Evolutionary conservation across 2,888 invertebrate species (phyloP).

Genomic region (Ecliptopera silaceata): DNA sequence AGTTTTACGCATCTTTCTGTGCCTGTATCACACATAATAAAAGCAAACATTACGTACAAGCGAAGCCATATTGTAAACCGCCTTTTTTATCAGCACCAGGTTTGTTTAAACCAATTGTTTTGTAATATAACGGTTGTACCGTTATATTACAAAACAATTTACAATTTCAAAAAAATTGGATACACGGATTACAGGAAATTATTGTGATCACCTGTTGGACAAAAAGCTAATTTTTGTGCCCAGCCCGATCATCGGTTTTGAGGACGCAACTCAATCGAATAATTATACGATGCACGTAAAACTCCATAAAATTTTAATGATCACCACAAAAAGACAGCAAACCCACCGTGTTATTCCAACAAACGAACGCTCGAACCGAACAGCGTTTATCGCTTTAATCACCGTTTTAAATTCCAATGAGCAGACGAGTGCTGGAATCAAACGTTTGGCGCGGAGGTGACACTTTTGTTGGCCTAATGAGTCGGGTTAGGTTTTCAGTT

Average conservation of each 20-base stretch:
- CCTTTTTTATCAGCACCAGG: neutral
- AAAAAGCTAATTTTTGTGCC: neutral
- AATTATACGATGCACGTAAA: slow-evolving; percentile 16
- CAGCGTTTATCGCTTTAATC: slow-evolving; percentile 31
- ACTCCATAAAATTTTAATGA: slow-evolving; percentile 30
- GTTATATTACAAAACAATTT: no score
- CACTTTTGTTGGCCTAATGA: slow-evolving; percentile 39
- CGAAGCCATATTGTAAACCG: neutral
- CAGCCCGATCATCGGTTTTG: slow-evolving; percentile 3
- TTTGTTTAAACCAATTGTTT: no score
- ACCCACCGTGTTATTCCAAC: slow-evolving; percentile 17
- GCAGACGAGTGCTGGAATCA: slow-evolving; percentile 36
- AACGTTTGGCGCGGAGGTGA: slow-evolving; percentile 36
- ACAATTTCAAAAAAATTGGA: no score
- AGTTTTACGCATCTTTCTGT: slow-evolving; percentile 33
- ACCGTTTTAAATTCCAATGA: slow-evolving; percentile 34
- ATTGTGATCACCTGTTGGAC: neutral
- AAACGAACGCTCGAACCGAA: slow-evolving; percentile 25
- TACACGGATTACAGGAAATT: no score
- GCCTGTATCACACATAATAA: slow-evolving; percentile 18
- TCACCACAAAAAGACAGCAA: slow-evolving; percentile 26
- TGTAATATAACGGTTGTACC: no score
- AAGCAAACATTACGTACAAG: neutral
- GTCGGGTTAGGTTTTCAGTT: slow-evolving; percentile 24
- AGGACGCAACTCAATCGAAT: slow-evolving; percentile 13